Evolutionary conservation across 2,888 invertebrate species (phyloP), one percentile per base, ranked within the genome.

Genomic region (Agrenia bidenticulata): DNA sequence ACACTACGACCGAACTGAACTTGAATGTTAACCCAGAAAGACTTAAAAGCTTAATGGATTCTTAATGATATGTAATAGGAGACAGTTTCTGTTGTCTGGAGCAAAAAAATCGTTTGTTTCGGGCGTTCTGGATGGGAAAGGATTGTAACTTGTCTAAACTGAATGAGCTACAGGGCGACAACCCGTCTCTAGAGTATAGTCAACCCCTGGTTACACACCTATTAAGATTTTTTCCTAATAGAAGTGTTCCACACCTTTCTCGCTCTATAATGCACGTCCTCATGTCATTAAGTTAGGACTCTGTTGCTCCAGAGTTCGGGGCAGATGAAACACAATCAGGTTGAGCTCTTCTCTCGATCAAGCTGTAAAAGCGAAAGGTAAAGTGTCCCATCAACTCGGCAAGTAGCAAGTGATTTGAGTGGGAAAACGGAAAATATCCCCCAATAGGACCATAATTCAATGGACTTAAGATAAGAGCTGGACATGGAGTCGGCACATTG

Each of bases 141-240:
- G 2, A 57, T 55, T 57, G 57, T 57, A 37, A 21, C 41, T 57
- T 57, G 57, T 57, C 57, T 57, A 2, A 57, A 19, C 41, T 57
- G 57, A 57, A 57, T 57, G 57, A 57, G 57, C 57, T 57, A 57
- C 57, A 57, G 57, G 57, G 57, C 57, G 57, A 57, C 57, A 57
- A 57, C 19, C 23, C 57, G 55, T 55, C 55, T 55, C 19, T 55
- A 27, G 27, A 27, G 19, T 23, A 57, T 39, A 37, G 39, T 2
- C 41, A 57, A 7, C 19, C n/a, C 11, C 57, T 32, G n/a, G 19
- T 24, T 51, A 11, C 9, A 4, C 51, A 32, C 5, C 39, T 57
- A 57, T 41, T 57, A 57, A 39, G 57, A 17, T 57, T 57, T 57
- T 57, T 55, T 55, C 55, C 39, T 21, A 57, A 57, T 57, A 41